Evolutionary conservation across 2,888 invertebrate genomes (phyloP), one percentile per base, ranked within the genome.

Genomic region (Lasioglossum zephyrum): DNA sequence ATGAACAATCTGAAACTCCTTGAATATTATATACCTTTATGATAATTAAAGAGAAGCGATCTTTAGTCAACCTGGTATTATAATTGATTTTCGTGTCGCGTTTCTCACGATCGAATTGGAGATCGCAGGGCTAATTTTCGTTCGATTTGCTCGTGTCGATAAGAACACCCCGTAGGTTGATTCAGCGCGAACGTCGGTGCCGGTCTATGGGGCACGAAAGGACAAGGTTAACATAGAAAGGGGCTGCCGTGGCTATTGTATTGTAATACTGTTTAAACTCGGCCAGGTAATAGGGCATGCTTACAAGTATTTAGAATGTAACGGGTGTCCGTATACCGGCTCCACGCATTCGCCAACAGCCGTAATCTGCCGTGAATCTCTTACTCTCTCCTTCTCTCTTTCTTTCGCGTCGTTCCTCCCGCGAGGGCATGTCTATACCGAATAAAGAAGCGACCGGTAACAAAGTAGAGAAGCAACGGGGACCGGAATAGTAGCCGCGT

Each of bases 271-370:
- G 92, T 92, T 92, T 90, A 90, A 93, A 91, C 90, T 88, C 87
- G 89, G 84, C 84, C 88, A 84, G 90, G 92, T 93, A 94, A 93
- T 93, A 91, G 92, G 92, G 89, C 90, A 91, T 92, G 92, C 92
- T 93, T 93, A 93, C 93, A 92, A 92, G 93, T 92, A 92, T 92
- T 92, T 93, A 91, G 90, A 92, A 89, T 91, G 91, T 92, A 93
- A 91, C 91, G 92, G 90, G 89, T 92, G 90, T 91, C 84, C 87
- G 82, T 89, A 88, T 88, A 31, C 36, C 91, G 86, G 47, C 70
- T 63, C 76, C 53, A 73, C 79, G 87, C 74, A 84, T 79, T 85
- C 82, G 74, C 82, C 49, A 81, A 82, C 83, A 69, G 73, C 74
- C 81, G 87, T 82, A 89, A 89, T 88, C 89, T 81, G 73, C 83